Evolutionary conservation across 2,888 invertebrate genomes (phyloP), one percentile per base, ranked within the genome.

Genomic region (Diloba caeruleocephala): DNA sequence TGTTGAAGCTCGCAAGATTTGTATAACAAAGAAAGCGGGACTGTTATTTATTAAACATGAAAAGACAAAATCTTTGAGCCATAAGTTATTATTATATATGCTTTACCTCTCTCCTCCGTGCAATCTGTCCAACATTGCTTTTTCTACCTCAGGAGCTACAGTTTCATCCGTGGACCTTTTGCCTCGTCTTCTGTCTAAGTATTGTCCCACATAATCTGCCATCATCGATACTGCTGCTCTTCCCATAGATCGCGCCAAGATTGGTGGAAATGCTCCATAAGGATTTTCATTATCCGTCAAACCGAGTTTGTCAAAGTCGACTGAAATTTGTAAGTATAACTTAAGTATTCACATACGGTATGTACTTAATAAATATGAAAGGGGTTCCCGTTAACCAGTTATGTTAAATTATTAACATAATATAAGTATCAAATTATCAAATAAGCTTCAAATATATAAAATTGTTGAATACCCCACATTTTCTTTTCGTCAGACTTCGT

Each of bases 221-320:
- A 96, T 89, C 62, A 96, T 84, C 46, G 95, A 94, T 0, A 96
- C 96, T 0, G 97, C 97, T 6, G 96, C 94, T 65, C 95, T 94
- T 3, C 97, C 96, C 94, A 97, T 95, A 3, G 96, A 96, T 58
- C 97, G 91, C 0, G 96, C 96, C 66, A 97, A 94, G 3, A 97
- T 91, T 0, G 97, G 96, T 0, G 97, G 97, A 48, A 97, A 85
- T 33, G 96, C 96, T 10, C 97, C 97, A 77, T 97, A 96, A 0
- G 97, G 97, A 88, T 97, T 97, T 81, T 97, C 97, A 81, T 97
- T 97, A 81, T 97, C 97, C n/a, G 97, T 97, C 71, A 97, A 84
- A 9, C 97, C 97, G 64, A 97, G 88, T 84, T 97, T 96, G 86
- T 97, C 97, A 82, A 97, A 97, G 79, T 97, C 97, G 85, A 97